Base-by-base conservation (phyloP, 2,888 invertebrate genomes). In the Psococerastis gibbosa region DNA sequence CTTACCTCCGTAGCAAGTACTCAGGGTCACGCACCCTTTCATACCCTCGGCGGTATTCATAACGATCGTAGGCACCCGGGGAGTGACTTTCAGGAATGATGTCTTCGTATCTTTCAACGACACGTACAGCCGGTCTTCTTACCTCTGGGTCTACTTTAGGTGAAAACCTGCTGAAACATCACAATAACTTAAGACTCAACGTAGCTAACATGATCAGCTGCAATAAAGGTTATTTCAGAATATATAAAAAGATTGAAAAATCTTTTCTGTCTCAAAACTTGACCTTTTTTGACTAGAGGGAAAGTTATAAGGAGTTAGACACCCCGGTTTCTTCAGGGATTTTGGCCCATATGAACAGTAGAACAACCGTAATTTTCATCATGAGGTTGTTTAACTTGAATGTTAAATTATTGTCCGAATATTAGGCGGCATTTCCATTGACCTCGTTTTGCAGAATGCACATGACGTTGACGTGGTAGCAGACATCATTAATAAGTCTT, bases 91-190 rank as follows among this genome's bases (percentile, higher is more conserved):
- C 8, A 18, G 22, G 38, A 3, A 38, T 38, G 5, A 38, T 38
- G 20, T 38, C 38, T 11, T 38, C 38, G 20, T 38, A 38, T 5
- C 38, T 16, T 20, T 38, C 38, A 4, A 38, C 38, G 5, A 38
- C 38, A n/a, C 38, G 38, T 20, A 38, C 38, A 3, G 38, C 20
- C 20, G 17, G 8, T 9, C 35, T 38, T 20, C 38, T 3, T 9
- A 9, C 16, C 22, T 38, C 38, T 5, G 18, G 18, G 4, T 38
- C 38, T 20, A 38, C 6, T 20, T 38, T 38, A 5, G 38, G 38
- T n/a, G 38, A 38, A n/a, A 38, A 38, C 22, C 38, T 38, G 22
- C 15, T 18, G n/a, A 15, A 38, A 18, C 22, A 38, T n/a, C 6
- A 34, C 13, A 34, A 34, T 15, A 34, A 8, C 13, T 34, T 34